Evolutionary conservation across 2,888 invertebrate genomes (phyloP), one percentile per base, ranked within the genome.

Genomic region (Coelogynopora nodosa): DNA sequence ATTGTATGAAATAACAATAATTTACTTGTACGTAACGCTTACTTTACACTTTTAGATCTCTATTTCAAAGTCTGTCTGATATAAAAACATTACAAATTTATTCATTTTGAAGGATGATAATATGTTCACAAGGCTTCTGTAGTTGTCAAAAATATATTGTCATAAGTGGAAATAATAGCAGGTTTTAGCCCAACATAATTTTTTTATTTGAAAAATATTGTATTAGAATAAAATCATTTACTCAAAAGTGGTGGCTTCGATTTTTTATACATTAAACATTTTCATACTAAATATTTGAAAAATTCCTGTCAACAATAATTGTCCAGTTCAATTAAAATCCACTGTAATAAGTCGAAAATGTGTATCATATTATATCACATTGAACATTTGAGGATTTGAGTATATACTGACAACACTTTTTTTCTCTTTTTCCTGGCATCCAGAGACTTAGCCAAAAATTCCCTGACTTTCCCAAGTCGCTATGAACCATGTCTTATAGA

Each of bases 1-100:
- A 23, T 74, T 74, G 74, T 74, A 74, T 74, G 74, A 74, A 74
- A 74, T 74, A 74, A 74, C 74, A 74, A 74, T 74, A 74, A 74
- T 74, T 74, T 74, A 74, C 74, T 74, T 74, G 74, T 74, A 26
- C 74, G 5, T 74, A 74, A 74, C 74, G 5, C 5, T 74, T 74
- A 74, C 74, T 74, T 74, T 74, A 23, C 74, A 10, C 74, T 74
- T 10, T 74, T 74, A 74, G 74, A 74, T 74, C 74, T 74, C 74
- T 74, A 74, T 74, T 74, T 74, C 74, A 74, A 26, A 74, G 74
- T 74, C 74, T 74, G 74, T 26, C 2, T 10, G 74, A 26, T 74
- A 74, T 74, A 74, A 10, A 74, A 74, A 74, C 5, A 74, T 23
- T 2, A 23, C 27, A 74, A 74, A 74, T 74, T 74, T 74, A 74